phyloP scores from a whole-genome alignment of 2,888 invertebrate species.

The Trilocha varians region DNA sequence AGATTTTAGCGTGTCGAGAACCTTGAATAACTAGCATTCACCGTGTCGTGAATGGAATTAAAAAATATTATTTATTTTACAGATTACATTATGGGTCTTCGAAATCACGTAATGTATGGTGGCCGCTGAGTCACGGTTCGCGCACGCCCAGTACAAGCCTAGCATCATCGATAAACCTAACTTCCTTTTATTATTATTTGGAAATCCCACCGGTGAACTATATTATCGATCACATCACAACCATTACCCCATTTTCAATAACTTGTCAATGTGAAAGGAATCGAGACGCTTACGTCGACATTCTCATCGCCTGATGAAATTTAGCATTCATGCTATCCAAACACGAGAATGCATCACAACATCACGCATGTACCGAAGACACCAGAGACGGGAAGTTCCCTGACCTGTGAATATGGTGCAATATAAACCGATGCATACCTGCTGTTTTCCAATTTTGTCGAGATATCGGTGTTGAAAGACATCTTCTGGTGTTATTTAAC shows the following conservation, averaged over 20 bases:
- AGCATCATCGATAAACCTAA: conserved; percentile 36
- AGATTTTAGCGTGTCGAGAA: conserved; percentile 13
- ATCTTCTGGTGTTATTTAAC: conserved; percentile 67
- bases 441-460: conserved; percentile 69
- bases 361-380: conserved; percentile 17
- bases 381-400: conserved; percentile 28
- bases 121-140: conserved; percentile 20
- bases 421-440: conserved; percentile 50
- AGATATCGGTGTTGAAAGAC: conserved; percentile 68
- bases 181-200: conserved; percentile 14
- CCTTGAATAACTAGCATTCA: conserved; percentile 12
- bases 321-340: conserved; percentile 13
- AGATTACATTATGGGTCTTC: neutral
- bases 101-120: neutral
- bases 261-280: conserved; percentile 27
- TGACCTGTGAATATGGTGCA: conserved; percentile 22
- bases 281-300: conserved; percentile 9
- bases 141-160: conserved; percentile 50
- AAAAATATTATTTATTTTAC: neutral
- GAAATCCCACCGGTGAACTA: conserved; percentile 7
- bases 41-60: conserved; percentile 1
- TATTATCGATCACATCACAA: neutral
- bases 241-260: neutral
- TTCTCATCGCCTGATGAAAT: conserved; percentile 5
- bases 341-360: conserved; percentile 26